Percentiles rank a stretch among this genome's conserved stretches.
Evolutionary conservation across 1,140 invertebrate species (phyloP).

Genomic region (Halictus rubicundus): DNA sequence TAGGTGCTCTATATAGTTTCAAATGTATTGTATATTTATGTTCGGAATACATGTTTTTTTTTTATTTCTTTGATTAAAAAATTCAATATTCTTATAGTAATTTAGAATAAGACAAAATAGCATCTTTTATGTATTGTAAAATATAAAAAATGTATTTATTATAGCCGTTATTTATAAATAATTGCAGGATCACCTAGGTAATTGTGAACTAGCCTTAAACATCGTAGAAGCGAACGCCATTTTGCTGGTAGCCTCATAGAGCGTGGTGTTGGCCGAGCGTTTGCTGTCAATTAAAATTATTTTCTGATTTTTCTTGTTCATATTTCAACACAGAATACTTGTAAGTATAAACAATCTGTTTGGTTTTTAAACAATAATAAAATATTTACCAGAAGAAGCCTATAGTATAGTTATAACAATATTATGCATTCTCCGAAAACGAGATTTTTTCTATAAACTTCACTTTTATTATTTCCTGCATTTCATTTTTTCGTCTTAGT

Average conservation of each 20-base stretch:
- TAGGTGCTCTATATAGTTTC: no score
- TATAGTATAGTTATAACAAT: not conserved
- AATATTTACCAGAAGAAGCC: not conserved
- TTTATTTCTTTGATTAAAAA: no score
- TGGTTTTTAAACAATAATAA: not conserved
- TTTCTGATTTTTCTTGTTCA: not conserved
- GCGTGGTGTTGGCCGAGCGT: conserved; percentile 22
- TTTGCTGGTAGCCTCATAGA: conserved; percentile 12
- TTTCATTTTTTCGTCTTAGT: not conserved
- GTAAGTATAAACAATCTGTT: conserved; percentile 18
- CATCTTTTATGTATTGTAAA: no score
- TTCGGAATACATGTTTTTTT: no score
- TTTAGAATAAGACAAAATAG: no score
- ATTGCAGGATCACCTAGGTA: not conserved
- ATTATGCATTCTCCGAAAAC: not conserved
- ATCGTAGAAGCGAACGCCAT: conserved; percentile 27
- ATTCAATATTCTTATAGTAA: no score
- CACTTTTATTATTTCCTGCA: not conserved
- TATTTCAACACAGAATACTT: not conserved
- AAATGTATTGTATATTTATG: no score
- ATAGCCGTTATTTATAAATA: not conserved
- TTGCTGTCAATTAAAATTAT: conserved; percentile 31
- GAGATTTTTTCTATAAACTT: not conserved
- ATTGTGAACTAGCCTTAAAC: conserved; percentile 7
- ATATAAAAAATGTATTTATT: no score